Base-by-base conservation (phyloP, 2,797 vertebrate genomes). In the Bradypodion ventrale region DNA sequence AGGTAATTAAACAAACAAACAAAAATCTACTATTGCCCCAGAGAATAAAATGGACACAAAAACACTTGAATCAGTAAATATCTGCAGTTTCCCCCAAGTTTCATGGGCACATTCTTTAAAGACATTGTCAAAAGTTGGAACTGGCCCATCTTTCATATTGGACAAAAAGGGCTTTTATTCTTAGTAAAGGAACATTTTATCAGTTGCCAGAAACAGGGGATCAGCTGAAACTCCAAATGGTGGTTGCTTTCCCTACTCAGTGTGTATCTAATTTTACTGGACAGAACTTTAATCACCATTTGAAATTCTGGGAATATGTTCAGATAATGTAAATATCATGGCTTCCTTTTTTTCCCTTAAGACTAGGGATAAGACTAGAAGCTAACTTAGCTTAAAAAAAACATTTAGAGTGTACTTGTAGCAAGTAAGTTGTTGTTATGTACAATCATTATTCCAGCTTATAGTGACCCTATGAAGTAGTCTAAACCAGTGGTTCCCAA, bases 1-100 rank as follows among this genome's bases (percentile, higher is more conserved):
- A 52, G 42, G 72, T 80, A 63, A 88, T 82, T 78, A 15, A n/a
- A n/a, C n/a, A n/a, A n/a, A n/a, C n/a, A 62, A 46, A 25, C 25
- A 65, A 80, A 75, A 66, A 56, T 56, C 21, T 12, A 42, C 15
- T 3, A 32, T 32, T 44, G 40, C 60, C 12, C 21, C 42, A 74
- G 15, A n/a, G 40, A 72, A 74, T n/a, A 56, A 62, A 73, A 44
- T 37, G 7, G 23, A 46, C 49, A 60, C 6, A 44, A 68, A 68
- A 35, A 27, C 13, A 16, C 72, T 65, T 44, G 2, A 46, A 27
- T 12, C 10, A 66, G n/a, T 29, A 8, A 82, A 42, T 59, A 59
- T 12, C 35, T 70, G 27, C 19, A 21, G 10, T 46, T 44, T 16
- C 10, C 13, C 5, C 9, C 42, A 59, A 83, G 35, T 27, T 66